phyloP scores from a whole-genome alignment of 1,140 invertebrate species.

The Trichomalopsis sarcophagae region DNA sequence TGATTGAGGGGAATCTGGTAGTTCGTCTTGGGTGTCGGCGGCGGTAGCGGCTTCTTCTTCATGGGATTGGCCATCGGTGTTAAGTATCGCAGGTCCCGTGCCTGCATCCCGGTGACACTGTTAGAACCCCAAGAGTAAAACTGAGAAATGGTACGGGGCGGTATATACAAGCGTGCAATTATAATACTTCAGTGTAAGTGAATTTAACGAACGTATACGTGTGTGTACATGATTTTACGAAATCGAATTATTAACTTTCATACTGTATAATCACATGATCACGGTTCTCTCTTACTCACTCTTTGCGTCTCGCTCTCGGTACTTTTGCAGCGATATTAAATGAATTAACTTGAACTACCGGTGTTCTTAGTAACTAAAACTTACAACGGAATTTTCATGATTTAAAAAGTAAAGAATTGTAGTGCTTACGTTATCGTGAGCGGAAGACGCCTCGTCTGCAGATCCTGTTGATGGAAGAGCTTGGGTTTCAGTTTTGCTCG shows the following conservation, averaged over 20 bases:
- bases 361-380: constrained; percentile 14
- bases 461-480: neutral
- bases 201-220: constrained; percentile 25
- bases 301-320: neutral
- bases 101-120: constrained; percentile 74
- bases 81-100: constrained; percentile 60
- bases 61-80: constrained; percentile 24
- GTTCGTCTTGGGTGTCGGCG: constrained; percentile 33
- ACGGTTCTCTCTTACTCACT: neutral
- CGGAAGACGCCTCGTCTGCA: neutral
- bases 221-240: neutral
- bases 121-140: constrained; percentile 72
- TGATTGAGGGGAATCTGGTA: constrained; percentile 16
- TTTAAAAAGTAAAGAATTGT: constrained; percentile 49
- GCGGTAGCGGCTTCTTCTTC: constrained; percentile 30
- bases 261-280: too few species aligned
- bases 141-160: constrained; percentile 67
- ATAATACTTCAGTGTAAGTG: constrained; percentile 51
- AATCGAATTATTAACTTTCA: too few species aligned
- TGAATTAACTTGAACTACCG: constrained; percentile 8
- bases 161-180: constrained; percentile 50
- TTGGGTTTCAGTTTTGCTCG: neutral
- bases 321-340: neutral
- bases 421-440: constrained; percentile 48
- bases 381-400: constrained; percentile 37